phyloP scores from a whole-genome alignment of 2,113 vertebrate genomes.

The Oxyura jamaicensis region DNA sequence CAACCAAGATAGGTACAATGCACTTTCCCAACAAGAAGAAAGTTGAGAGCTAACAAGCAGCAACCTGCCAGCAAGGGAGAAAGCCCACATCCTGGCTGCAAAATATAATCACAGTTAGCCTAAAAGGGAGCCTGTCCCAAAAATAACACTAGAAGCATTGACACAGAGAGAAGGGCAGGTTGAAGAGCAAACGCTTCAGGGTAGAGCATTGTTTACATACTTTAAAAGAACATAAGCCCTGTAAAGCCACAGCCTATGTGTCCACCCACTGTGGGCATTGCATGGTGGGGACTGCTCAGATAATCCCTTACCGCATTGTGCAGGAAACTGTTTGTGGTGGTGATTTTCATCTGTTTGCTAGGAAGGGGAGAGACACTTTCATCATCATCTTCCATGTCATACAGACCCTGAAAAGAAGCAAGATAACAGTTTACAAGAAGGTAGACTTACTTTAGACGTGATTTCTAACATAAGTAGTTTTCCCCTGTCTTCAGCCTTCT shows the following conservation, averaged over 20 bases:
- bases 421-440: background rate
- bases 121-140: background rate
- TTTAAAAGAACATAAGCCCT: slow-evolving; percentile 4
- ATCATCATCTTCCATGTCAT: slow-evolving; percentile 80
- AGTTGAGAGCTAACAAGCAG: background rate
- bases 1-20: background rate
- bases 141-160: background rate
- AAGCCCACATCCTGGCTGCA: background rate
- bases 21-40: background rate
- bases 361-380: slow-evolving; percentile 68
- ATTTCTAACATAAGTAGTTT: background rate
- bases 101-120: background rate
- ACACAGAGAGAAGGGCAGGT: background rate
- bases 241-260: background rate
- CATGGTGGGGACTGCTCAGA: background rate
- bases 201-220: background rate
- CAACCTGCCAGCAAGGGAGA: background rate
- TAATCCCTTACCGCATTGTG: slow-evolving; percentile 81
- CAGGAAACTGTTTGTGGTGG: slow-evolving; percentile 79
- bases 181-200: background rate
- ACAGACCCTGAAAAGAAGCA: slow-evolving; percentile 67
- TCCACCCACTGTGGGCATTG: background rate
- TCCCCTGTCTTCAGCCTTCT: background rate
- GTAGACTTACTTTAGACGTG: background rate
- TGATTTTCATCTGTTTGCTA: slow-evolving; percentile 90